phyloP scores from a whole-genome alignment of 2,797 vertebrate species.

The Sebastes steindachneri region DNA sequence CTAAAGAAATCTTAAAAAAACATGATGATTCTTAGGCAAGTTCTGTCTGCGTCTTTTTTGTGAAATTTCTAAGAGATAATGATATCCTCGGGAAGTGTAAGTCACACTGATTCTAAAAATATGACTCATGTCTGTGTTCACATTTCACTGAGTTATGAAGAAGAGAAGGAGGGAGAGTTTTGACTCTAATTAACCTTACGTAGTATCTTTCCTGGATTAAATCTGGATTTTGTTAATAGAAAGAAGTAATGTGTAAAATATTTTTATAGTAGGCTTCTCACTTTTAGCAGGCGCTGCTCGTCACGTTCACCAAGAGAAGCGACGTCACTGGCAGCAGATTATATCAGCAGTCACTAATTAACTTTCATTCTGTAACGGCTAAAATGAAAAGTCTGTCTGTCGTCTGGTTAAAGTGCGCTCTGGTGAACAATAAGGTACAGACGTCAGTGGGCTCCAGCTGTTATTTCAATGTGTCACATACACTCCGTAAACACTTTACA shows the following conservation, averaged over 20 bases:
- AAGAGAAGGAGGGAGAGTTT: neutral
- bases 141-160: neutral
- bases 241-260: too few relatives aligned
- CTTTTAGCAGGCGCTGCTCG: too few relatives aligned
- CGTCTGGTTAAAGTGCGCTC: neutral
- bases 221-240: too few relatives aligned
- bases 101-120: too few relatives aligned
- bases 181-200: neutral
- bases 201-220: neutral
- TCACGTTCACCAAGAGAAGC: neutral
- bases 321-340: neutral
- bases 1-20: neutral
- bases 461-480: neutral
- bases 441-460: neutral
- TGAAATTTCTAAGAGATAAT: too few relatives aligned
- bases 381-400: neutral
- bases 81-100: too few relatives aligned
- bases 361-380: neutral
- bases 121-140: too few relatives aligned
- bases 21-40: neutral
- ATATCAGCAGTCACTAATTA: neutral
- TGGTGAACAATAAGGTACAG: neutral
- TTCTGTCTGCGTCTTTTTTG: too few relatives aligned
- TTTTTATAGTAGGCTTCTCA: too few relatives aligned
- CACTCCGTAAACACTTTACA: neutral